Percentiles rank a stretch among this genome's conserved stretches.
Evolutionary conservation across 1,140 invertebrate genomes (phyloP).

Genomic region (Saccostrea glomerata): DNA sequence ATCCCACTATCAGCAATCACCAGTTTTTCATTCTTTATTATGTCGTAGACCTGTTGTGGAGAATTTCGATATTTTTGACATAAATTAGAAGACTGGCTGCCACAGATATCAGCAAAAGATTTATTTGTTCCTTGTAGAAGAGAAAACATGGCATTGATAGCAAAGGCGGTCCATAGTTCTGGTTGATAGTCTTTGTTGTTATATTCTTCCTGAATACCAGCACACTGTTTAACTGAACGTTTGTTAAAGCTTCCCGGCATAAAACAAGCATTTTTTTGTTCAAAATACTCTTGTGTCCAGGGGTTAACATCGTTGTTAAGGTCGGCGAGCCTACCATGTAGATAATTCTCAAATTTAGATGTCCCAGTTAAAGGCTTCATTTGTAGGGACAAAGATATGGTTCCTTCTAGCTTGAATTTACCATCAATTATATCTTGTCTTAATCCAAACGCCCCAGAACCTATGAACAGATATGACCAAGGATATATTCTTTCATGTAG

Average conservation of each 20-base stretch:
- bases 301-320: neutral
- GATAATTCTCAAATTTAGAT: neutral
- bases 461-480: slow-evolving; percentile 45
- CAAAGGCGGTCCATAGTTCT: slow-evolving; percentile 51
- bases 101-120: slow-evolving; percentile 44
- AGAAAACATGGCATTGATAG: slow-evolving; percentile 44
- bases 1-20: slow-evolving; percentile 39
- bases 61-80: slow-evolving; percentile 25
- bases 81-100: slow-evolving; percentile 1
- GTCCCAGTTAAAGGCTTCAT: slow-evolving; percentile 7
- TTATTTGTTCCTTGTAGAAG: slow-evolving; percentile 40
- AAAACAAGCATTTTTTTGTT: slow-evolving; percentile 2
- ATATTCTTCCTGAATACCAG: neutral
- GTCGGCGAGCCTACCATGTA: neutral
- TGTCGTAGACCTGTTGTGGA: neutral
- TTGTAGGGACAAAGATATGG: slow-evolving; percentile 32
- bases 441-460: slow-evolving; percentile 48
- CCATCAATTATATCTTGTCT: neutral
- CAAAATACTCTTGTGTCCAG: neutral
- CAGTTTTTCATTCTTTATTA: slow-evolving; percentile 30
- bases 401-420: slow-evolving; percentile 39
- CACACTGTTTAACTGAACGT: neutral
- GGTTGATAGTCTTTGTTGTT: neutral
- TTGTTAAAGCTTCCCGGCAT: slow-evolving; percentile 17
- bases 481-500: neutral